Conservation (phyloP, 2,888 invertebrate species). For the Chrysopilus asiliformis region DNA sequence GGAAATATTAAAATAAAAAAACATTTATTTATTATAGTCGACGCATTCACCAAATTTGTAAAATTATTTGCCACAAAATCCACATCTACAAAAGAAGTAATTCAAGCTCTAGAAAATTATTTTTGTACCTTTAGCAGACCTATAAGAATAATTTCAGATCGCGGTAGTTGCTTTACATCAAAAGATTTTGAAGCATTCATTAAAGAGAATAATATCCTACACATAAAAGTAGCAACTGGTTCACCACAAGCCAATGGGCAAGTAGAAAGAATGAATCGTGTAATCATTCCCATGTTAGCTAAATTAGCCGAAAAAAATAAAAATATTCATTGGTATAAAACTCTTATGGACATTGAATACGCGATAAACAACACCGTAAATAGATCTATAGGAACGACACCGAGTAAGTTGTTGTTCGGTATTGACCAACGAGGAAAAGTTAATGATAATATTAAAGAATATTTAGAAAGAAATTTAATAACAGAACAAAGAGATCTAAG, state of each 20-base stretch:
- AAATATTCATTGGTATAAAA: conserved; percentile 8
- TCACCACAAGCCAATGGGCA: conserved; percentile 24
- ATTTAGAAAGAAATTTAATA: conserved; percentile 3
- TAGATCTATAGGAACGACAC: conserved; percentile 19
- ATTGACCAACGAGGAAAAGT: conserved; percentile 18
- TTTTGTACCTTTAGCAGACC: conserved; percentile 2
- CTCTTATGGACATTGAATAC: conserved; percentile 14
- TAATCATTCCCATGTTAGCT: conserved; percentile 8
- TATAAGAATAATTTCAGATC: conserved; percentile 3
- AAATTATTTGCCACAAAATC: conserved; percentile 1
- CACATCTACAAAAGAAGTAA: conserved; percentile 13
- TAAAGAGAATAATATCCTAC: conserved; percentile 14
- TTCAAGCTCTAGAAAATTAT: conserved; percentile 2
- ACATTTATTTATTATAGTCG: background rate
- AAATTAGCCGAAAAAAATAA: conserved; percentile 7
- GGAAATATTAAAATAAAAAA: conserved; percentile 7
- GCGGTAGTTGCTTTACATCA: conserved; percentile 8
- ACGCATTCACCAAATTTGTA: conserved; percentile 8
- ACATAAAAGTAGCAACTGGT: conserved; percentile 19
- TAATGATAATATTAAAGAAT: conserved; percentile 14
- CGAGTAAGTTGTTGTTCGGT: conserved; percentile 20
- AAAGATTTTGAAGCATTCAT: conserved; percentile 13
- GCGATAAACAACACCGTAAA: conserved; percentile 19
- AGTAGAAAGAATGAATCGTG: conserved; percentile 10
- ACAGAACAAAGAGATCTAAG: background rate